Evolutionary conservation across 2,888 invertebrate species (phyloP).

Genomic region (Zele albiditarsus): DNA sequence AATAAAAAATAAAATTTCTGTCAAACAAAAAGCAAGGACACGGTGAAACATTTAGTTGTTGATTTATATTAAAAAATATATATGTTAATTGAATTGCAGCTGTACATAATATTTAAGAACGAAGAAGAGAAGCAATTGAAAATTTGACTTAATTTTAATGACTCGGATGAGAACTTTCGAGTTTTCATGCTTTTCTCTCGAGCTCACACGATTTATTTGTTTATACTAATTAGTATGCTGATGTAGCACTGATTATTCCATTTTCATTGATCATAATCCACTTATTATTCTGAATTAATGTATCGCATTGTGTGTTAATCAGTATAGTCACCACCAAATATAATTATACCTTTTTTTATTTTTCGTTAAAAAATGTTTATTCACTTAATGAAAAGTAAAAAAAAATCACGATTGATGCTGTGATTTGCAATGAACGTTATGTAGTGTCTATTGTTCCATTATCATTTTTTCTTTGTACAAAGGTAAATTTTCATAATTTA

Average conservation of each 20-base stretch:
- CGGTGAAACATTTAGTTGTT: slow-evolving; percentile 23
- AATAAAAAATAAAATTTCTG: not conserved
- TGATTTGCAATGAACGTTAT: slow-evolving; percentile 56
- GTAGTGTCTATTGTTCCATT: slow-evolving; percentile 3
- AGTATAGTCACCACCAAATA: slow-evolving; percentile 57
- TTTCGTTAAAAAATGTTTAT: slow-evolving; percentile 57
- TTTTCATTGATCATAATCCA: not conserved
- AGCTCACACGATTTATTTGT: slow-evolving; percentile 24
- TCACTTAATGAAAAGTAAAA: slow-evolving; percentile 51
- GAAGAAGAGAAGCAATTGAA: slow-evolving; percentile 26
- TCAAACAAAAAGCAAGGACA: not conserved
- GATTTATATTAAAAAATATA: slow-evolving; percentile 18
- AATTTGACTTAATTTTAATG: slow-evolving; percentile 42
- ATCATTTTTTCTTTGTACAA: slow-evolving; percentile 61
- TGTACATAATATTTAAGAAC: slow-evolving; percentile 20
- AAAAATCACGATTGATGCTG: slow-evolving; percentile 62
- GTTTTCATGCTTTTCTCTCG: slow-evolving; percentile 22
- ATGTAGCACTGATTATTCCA: slow-evolving; percentile 27
- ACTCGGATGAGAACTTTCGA: slow-evolving; percentile 34
- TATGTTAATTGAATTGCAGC: slow-evolving; percentile 9
- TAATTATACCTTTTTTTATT: slow-evolving; percentile 58
- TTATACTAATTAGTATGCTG: slow-evolving; percentile 5
- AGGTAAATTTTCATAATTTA: slow-evolving; percentile 57
- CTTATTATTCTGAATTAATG: not conserved
- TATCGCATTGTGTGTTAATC: slow-evolving; percentile 21